phyloP scores from a whole-genome alignment of 2,797 vertebrate species.

The Microctenopoma lineatum region DNA sequence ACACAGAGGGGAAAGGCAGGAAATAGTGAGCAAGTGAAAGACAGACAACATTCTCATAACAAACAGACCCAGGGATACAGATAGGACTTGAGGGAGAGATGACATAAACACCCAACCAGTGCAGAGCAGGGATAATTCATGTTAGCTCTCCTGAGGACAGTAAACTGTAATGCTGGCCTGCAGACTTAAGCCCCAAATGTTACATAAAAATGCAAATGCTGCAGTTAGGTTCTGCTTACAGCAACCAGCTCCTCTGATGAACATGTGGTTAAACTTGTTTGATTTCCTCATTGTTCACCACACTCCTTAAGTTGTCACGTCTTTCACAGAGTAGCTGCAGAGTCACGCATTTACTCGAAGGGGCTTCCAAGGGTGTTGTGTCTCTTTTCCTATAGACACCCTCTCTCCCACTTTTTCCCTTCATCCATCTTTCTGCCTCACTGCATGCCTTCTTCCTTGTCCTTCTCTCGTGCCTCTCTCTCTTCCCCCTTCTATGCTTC shows the following conservation, averaged over 20 bases:
- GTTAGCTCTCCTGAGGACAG: slow-evolving; percentile 49
- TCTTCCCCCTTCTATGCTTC: slow-evolving; percentile 40
- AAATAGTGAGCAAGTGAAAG: slow-evolving; percentile 20
- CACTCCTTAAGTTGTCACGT: not conserved
- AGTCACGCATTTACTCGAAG: slow-evolving; percentile 24
- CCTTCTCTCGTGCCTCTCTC: slow-evolving; percentile 32
- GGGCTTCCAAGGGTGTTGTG: slow-evolving; percentile 26
- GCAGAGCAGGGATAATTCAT: slow-evolving; percentile 61
- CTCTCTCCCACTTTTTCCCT: slow-evolving; percentile 22
- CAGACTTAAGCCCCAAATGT: slow-evolving; percentile 38
- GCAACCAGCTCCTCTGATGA: slow-evolving; percentile 16
- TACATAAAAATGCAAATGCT: slow-evolving; percentile 64
- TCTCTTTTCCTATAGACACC: slow-evolving; percentile 14
- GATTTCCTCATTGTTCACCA: not conserved
- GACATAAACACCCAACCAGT: slow-evolving; percentile 50
- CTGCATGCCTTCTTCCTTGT: slow-evolving; percentile 32
- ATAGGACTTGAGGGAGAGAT: slow-evolving; percentile 36
- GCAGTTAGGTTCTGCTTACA: slow-evolving; percentile 30
- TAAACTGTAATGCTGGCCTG: slow-evolving; percentile 51
- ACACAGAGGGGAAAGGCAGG: slow-evolving; percentile 11
- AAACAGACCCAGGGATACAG: slow-evolving; percentile 35
- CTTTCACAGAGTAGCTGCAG: slow-evolving; percentile 10
- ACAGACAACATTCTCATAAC: slow-evolving; percentile 23
- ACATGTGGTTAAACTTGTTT: slow-evolving; percentile 17
- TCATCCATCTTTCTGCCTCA: slow-evolving; percentile 48